Evolutionary conservation across 2,113 vertebrate genomes (phyloP).

Genomic region (Poecilia latipinna): DNA sequence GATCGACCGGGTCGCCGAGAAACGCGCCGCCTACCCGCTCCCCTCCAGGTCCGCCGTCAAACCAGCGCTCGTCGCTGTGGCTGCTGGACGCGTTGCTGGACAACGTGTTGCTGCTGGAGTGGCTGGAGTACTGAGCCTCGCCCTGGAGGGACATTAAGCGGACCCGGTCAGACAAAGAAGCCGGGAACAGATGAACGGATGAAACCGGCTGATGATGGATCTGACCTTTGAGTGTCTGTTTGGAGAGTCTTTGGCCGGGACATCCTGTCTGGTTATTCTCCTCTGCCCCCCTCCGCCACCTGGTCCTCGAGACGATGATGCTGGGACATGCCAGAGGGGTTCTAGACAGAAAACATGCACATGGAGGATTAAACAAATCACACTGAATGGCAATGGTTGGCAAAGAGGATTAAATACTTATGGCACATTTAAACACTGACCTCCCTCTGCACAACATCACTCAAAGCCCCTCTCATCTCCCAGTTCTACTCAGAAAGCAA

Average conservation of each 20-base stretch:
- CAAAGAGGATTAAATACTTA: slow-evolving; percentile 76
- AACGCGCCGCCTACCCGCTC: slow-evolving; percentile 59
- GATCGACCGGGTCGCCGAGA: slow-evolving; percentile 76
- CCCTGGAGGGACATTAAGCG: slow-evolving; percentile 72
- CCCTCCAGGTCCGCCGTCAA: slow-evolving; percentile 73
- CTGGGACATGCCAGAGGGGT: slow-evolving; percentile 89
- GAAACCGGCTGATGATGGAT: background rate
- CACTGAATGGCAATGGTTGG: slow-evolving; percentile 45
- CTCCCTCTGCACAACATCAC: slow-evolving; percentile 21
- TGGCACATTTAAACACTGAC: slow-evolving; percentile 63
- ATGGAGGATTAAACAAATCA: slow-evolving; percentile 67
- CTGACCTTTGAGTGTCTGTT: slow-evolving; percentile 89
- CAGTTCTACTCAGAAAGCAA: background rate
- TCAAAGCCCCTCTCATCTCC: slow-evolving; percentile 28
- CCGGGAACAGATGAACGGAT: background rate
- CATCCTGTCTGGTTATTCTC: slow-evolving; percentile 82
- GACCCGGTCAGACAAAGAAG: background rate
- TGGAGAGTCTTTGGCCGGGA: slow-evolving; percentile 87
- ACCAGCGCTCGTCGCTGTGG: slow-evolving; percentile 94
- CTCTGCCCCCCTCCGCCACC: slow-evolving; percentile 76
- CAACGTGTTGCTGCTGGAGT: slow-evolving; percentile 93
- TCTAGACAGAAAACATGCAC: slow-evolving; percentile 78
- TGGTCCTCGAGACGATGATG: slow-evolving; percentile 76
- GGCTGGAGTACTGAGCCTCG: slow-evolving; percentile 90
- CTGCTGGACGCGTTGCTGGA: slow-evolving; percentile 93